These are phyloP conservation scores for Zapus hudsonius DNA, from an alignment of 2,113 vertebrate genomes.

Conservation along the genomic window DNA sequence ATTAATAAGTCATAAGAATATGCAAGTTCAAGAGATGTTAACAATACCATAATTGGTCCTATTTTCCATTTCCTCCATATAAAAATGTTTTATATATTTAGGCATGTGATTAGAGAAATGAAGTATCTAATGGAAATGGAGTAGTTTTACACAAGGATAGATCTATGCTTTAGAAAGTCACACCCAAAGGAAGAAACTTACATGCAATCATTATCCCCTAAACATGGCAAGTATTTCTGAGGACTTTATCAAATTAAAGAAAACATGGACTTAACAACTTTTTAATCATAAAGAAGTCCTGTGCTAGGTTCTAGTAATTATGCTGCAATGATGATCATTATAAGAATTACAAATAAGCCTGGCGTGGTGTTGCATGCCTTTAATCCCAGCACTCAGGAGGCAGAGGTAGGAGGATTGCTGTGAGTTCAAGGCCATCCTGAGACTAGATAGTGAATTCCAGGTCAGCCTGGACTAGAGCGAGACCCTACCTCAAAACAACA, in stretches of 20 bases:
- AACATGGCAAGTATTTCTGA: slow-evolving; percentile 4
- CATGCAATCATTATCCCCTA: not conserved
- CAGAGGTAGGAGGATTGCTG: too few species aligned
- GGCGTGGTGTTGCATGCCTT: too few species aligned
- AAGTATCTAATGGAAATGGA: not conserved
- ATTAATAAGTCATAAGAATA: not conserved
- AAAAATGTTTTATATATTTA: not conserved
- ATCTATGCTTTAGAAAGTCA: not conserved
- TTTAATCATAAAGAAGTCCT: not conserved
- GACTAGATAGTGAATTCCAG: too few species aligned
- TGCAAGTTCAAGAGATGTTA: not conserved
- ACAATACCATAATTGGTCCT: not conserved
- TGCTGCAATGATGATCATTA: not conserved
- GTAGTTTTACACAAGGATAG: not conserved
- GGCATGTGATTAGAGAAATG: not conserved
- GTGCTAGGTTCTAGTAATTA: not conserved
- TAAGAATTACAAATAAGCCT: too few species aligned
- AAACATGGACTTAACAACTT: not conserved
- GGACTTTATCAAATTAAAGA: not conserved
- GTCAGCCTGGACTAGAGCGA: too few species aligned
- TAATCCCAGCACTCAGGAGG: too few species aligned
- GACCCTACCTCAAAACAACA: too few species aligned
- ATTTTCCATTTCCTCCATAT: not conserved
- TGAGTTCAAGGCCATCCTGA: too few species aligned
- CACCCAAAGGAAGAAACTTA: not conserved